phyloP scores from a whole-genome alignment of 1,140 invertebrate genomes.

The Anthonomus grandis region DNA sequence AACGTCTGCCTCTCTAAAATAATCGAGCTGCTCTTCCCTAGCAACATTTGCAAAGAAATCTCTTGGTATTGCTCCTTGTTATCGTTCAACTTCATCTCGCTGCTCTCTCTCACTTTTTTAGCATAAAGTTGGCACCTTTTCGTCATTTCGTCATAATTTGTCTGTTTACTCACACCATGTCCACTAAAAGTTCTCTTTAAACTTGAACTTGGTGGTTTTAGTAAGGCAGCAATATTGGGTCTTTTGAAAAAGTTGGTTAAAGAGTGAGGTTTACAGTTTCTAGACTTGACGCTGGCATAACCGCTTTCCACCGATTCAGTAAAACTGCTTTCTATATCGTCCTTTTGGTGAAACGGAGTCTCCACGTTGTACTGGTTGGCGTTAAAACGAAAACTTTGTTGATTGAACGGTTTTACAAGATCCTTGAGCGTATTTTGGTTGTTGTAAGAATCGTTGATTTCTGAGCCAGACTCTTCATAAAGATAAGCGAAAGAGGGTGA shows the following conservation, averaged over 20 bases:
- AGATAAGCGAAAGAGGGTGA: constrained; percentile 29
- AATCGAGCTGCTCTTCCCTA: constrained; percentile 20
- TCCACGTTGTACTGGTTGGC: constrained; percentile 19
- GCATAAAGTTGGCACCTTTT: constrained; percentile 35
- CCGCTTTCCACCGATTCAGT: constrained; percentile 29
- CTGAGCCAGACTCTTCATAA: constrained; percentile 14
- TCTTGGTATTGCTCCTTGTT: constrained; percentile 31
- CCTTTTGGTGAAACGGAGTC: neutral
- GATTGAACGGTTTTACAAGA: constrained; percentile 8
- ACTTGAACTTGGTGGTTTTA: constrained; percentile 16
- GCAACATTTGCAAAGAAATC: constrained; percentile 32
- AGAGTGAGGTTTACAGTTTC: neutral
- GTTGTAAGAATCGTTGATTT: neutral
- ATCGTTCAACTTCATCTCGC: constrained; percentile 13
- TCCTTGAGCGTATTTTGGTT: neutral
- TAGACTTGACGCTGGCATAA: constrained; percentile 31
- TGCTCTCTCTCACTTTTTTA: constrained; percentile 33
- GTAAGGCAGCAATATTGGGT: constrained; percentile 25
- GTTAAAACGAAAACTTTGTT: constrained; percentile 6
- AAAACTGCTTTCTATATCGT: neutral
- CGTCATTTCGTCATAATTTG: constrained; percentile 18
- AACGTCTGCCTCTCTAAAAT: neutral
- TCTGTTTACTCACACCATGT: neutral
- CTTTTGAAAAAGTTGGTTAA: constrained; percentile 30
- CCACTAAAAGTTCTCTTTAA: too few species aligned